phyloP scores from a whole-genome alignment of 1,140 invertebrate genomes.

The Drosophila novamexicana region DNA sequence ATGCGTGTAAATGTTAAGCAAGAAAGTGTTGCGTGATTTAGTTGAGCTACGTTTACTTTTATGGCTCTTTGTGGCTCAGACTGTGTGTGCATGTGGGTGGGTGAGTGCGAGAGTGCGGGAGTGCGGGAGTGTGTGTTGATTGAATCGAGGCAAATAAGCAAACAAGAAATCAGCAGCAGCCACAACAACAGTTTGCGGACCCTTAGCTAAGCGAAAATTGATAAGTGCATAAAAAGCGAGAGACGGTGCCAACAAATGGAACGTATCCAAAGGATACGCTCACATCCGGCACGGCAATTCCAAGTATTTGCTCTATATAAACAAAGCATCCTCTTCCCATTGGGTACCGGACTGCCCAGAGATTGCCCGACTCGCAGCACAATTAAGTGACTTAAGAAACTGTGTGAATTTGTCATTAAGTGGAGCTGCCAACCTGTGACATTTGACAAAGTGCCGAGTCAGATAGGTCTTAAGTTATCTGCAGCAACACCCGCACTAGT shows the following conservation, averaged over 20 bases:
- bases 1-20: constrained; percentile 69
- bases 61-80: constrained; percentile 54
- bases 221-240: constrained; percentile 67
- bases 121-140: constrained; percentile 58
- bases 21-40: constrained; percentile 79
- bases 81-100: constrained; percentile 1
- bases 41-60: constrained; percentile 66
- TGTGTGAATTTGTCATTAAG: constrained; percentile 31
- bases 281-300: constrained; percentile 3
- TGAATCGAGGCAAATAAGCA: constrained; percentile 79
- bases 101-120: constrained; percentile 11
- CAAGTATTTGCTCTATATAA: constrained; percentile 47
- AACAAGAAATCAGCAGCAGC: constrained; percentile 70
- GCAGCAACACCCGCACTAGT: too few species aligned
- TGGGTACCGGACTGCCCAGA: neutral
- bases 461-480: constrained; percentile 2
- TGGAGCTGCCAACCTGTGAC: constrained; percentile 29
- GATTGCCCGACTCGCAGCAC: constrained; percentile 11
- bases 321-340: constrained; percentile 18
- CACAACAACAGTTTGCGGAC: constrained; percentile 17
- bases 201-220: constrained; percentile 58
- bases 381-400: constrained; percentile 51
- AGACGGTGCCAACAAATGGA: constrained; percentile 27
- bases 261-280: constrained; percentile 33
- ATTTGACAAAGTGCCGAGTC: constrained; percentile 36